Evolutionary conservation across 2,888 invertebrate species (phyloP).

Genomic region (Microplitis deprimator): DNA sequence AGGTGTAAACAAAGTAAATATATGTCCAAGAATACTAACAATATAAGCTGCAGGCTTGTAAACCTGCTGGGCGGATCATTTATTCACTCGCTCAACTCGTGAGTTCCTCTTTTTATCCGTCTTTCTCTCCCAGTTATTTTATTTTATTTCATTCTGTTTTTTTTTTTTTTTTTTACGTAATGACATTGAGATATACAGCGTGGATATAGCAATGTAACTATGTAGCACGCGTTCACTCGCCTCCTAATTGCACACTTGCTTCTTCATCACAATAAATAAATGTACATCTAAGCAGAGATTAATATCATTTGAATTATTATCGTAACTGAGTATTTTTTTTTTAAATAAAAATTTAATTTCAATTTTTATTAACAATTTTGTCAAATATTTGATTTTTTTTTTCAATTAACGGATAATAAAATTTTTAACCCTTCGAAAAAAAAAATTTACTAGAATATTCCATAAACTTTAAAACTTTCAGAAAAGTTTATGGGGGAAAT

Average conservation of each 20-base stretch:
- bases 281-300: constrained; percentile 18
- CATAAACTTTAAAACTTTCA: too few relatives aligned
- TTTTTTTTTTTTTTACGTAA: constrained; percentile 23
- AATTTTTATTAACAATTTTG: too few relatives aligned
- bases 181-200: constrained; percentile 21
- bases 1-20: constrained; percentile 29
- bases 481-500: too few relatives aligned
- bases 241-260: constrained; percentile 34
- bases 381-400: too few relatives aligned
- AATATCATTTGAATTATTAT: constrained; percentile 15
- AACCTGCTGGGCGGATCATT: constrained; percentile 15
- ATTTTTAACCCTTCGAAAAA: too few relatives aligned
- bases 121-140: not conserved
- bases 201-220: constrained; percentile 10
- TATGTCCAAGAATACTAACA: not conserved
- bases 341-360: not conserved
- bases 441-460: too few relatives aligned
- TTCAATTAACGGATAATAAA: too few relatives aligned
- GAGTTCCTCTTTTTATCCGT: not conserved
- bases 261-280: constrained; percentile 13
- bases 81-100: constrained; percentile 12
- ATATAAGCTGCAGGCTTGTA: not conserved
- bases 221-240: constrained; percentile 16
- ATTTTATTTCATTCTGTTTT: not conserved
- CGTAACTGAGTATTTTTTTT: not conserved